Evolutionary conservation across 2,888 invertebrate genomes (phyloP).

Genomic region (Tuberolachnus salignus): DNA sequence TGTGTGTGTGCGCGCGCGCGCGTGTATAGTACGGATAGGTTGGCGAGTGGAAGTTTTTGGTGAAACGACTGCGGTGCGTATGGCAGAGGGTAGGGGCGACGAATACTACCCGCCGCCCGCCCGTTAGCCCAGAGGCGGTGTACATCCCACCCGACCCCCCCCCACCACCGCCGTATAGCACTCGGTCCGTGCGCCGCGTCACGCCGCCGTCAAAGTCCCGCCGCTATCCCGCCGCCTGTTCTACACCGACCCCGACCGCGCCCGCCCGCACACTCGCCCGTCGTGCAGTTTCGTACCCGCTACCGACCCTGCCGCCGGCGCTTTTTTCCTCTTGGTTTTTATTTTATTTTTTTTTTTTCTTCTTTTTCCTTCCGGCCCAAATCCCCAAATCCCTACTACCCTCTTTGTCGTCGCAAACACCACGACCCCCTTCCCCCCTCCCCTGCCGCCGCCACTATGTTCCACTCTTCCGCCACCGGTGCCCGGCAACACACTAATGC

Average conservation of each 20-base stretch:
- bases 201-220: constrained; percentile 51
- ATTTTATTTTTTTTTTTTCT: too few species aligned
- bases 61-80: constrained; percentile 46
- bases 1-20: too few species aligned
- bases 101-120: constrained; percentile 49
- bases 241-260: not conserved
- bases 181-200: constrained; percentile 49
- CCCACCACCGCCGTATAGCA: too few species aligned
- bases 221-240: constrained; percentile 1
- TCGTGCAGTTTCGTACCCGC: constrained; percentile 23
- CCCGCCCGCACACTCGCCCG: not conserved
- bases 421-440: not conserved
- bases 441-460: not conserved
- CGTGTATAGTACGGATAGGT: constrained; percentile 6
- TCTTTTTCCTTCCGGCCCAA: constrained; percentile 53
- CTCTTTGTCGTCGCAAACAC: not conserved
- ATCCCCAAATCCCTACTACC: constrained; percentile 53
- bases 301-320: not conserved
- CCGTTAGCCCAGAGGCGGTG: constrained; percentile 34
- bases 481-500: constrained; percentile 42
- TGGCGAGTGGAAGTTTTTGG: constrained; percentile 48
- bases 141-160: constrained; percentile 8
- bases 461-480: constrained; percentile 10
- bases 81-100: constrained; percentile 19
- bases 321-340: constrained; percentile 36